Percentiles rank a stretch among this genome's conserved stretches.
These are phyloP conservation scores for Hypolimnas misippus DNA, from an alignment of 2,888 invertebrate genomes.

Conservation along the genomic window DNA sequence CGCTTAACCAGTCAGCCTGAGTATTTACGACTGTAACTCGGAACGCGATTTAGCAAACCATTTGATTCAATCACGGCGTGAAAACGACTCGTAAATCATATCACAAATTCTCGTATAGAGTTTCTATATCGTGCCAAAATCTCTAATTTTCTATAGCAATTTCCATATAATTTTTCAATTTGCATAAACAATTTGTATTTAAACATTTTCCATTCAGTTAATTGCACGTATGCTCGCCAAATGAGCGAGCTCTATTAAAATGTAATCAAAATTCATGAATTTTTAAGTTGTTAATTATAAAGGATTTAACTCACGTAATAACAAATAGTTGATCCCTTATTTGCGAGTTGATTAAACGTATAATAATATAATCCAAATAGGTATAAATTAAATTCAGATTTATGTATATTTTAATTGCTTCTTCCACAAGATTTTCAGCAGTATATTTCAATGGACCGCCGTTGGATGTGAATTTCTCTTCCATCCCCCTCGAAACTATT, in stretches of 20 bases:
- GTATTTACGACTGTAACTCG: not conserved
- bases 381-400: slow-evolving; percentile 53
- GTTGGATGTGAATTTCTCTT: slow-evolving; percentile 67
- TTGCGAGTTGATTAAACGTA: slow-evolving; percentile 18
- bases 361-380: slow-evolving; percentile 63
- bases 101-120: not conserved
- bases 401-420: slow-evolving; percentile 80
- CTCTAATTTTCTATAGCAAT: slow-evolving; percentile 14
- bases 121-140: slow-evolving; percentile 12
- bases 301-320: slow-evolving; percentile 31
- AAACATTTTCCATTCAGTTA: slow-evolving; percentile 22
- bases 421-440: slow-evolving; percentile 74
- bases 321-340: slow-evolving; percentile 44
- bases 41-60: slow-evolving; percentile 9
- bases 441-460: slow-evolving; percentile 59
- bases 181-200: slow-evolving; percentile 25
- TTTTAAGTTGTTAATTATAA: slow-evolving; percentile 38
- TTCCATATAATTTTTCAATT: slow-evolving; percentile 19
- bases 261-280: slow-evolving; percentile 38
- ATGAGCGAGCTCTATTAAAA: slow-evolving; percentile 31
- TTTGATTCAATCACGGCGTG: slow-evolving; percentile 5
- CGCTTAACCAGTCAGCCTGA: not conserved
- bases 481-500: slow-evolving; percentile 67
- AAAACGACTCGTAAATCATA: slow-evolving; percentile 5
- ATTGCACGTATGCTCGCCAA: slow-evolving; percentile 28